These are phyloP conservation scores for Sebastes trivittatus DNA, from an alignment of 2,797 vertebrate genomes.

Conservation along the genomic window DNA sequence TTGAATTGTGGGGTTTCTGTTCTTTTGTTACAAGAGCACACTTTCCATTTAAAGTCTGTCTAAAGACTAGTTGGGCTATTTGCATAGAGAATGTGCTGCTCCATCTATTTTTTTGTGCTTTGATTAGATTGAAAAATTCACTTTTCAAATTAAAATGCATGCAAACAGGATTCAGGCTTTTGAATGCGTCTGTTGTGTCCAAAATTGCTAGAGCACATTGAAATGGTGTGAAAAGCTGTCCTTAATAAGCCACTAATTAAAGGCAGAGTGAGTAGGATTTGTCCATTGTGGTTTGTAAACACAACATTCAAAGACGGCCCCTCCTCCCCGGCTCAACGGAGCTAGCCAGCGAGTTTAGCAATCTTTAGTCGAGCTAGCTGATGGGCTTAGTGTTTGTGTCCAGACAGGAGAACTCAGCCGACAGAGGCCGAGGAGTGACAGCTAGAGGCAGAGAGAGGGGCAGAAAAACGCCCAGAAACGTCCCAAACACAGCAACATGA, in stretches of 20 bases:
- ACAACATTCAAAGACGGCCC: not conserved
- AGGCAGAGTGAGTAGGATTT: not conserved
- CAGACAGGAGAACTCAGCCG: not conserved
- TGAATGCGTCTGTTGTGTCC: conserved; percentile 16
- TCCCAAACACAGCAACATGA: not conserved
- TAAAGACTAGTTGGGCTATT: conserved; percentile 9
- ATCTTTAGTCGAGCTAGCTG: not conserved
- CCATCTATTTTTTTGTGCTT: not conserved
- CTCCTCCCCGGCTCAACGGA: not conserved
- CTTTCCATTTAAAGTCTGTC: conserved; percentile 5
- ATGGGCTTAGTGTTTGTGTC: not conserved
- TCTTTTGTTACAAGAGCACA: not conserved
- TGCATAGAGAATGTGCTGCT: conserved; percentile 9
- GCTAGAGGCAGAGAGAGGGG: accelerated
- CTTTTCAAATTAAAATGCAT: conserved; percentile 30
- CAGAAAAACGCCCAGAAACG: not conserved
- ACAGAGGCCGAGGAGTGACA: not conserved
- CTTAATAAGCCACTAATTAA: conserved; percentile 45
- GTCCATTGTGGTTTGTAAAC: not conserved
- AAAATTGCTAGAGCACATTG: not conserved
- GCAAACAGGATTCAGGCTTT: conserved; percentile 13
- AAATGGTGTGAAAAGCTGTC: conserved; percentile 14
- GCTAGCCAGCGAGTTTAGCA: not conserved
- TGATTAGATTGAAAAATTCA: conserved; percentile 20
- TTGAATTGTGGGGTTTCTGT: not conserved